Percentiles rank a stretch among this genome's conserved stretches.
phyloP scores from a whole-genome alignment of 2,113 vertebrate genomes.

The Platysternon megacephalum region DNA sequence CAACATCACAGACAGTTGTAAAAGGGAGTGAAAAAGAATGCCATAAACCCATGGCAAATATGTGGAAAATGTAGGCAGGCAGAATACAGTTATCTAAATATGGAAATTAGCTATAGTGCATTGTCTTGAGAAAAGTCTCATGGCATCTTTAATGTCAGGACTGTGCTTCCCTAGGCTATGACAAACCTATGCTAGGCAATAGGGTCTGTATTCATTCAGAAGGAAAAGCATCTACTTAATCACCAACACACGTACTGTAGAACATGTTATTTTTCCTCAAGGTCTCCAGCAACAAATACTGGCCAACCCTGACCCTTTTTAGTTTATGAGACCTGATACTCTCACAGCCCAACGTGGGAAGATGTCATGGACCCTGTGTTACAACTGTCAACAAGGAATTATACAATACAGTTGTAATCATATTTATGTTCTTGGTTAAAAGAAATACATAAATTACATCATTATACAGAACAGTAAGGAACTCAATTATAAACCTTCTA shows the following conservation, averaged over 20 bases:
- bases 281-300: background rate
- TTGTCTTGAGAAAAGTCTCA: background rate
- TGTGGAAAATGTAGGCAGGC: background rate
- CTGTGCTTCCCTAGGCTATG: background rate
- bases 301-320: background rate
- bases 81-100: background rate
- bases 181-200: background rate
- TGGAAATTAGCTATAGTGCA: background rate
- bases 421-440: background rate
- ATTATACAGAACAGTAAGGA: background rate
- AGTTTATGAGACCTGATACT: background rate
- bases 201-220: background rate
- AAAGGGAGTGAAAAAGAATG: background rate
- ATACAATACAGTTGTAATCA: background rate
- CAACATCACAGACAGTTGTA: rapidly evolving
- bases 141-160: background rate
- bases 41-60: background rate
- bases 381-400: background rate
- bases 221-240: background rate
- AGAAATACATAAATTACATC: background rate
- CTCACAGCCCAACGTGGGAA: background rate
- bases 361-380: background rate
- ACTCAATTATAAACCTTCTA: background rate
- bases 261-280: background rate
- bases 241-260: background rate